Conservation (phyloP, 2,113 vertebrate genomes). For the Acrocephalus arundinaceus region DNA sequence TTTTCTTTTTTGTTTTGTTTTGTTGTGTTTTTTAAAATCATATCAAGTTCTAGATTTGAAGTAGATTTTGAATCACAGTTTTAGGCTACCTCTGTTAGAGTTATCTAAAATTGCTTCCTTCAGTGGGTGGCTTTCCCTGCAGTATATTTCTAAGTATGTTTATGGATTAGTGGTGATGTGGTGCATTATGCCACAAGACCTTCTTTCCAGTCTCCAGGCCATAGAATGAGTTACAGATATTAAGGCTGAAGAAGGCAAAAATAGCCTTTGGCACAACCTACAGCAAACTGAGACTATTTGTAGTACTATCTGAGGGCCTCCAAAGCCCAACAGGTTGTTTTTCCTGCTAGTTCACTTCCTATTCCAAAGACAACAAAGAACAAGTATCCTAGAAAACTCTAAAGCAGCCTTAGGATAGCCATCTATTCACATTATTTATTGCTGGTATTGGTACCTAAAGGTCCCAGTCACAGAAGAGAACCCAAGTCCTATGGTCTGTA, state of each 20-base stretch:
- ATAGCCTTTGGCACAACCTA: background rate
- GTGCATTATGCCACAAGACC: background rate
- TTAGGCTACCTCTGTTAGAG: background rate
- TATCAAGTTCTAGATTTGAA: background rate
- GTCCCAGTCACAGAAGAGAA: background rate
- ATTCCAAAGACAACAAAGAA: background rate
- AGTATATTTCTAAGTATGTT: background rate
- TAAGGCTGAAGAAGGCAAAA: background rate
- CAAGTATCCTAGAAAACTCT: background rate
- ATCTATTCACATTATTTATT: background rate
- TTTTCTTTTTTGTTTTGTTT: background rate
- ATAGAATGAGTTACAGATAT: background rate
- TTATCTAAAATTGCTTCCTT: background rate
- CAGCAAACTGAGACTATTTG: background rate
- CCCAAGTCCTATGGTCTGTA: background rate
- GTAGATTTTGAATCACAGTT: background rate
- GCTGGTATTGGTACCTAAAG: background rate
- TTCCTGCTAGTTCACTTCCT: background rate
- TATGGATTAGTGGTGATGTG: background rate
- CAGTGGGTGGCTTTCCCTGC: background rate
- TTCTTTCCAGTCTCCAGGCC: background rate
- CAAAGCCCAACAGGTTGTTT: background rate
- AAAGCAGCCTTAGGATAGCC: background rate
- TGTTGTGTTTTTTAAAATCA: fast-evolving
- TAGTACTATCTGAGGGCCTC: background rate